Percentiles rank a stretch among this genome's conserved stretches.
phyloP scores from a whole-genome alignment of 37 sponge, comb jelly and placozoan species.

The Ianthella basta region DNA sequence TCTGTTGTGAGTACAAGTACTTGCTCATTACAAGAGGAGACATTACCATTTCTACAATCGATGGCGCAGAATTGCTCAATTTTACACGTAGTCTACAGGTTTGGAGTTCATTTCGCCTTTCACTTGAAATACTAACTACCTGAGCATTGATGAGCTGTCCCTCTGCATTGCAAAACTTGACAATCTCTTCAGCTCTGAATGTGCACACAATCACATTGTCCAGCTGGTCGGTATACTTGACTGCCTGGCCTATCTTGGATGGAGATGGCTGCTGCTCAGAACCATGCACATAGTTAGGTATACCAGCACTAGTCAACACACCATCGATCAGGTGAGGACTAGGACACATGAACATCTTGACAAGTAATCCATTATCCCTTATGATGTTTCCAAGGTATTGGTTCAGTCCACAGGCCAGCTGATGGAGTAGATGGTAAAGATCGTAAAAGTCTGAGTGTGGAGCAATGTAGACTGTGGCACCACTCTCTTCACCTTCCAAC shows the following conservation, averaged over 20 bases:
- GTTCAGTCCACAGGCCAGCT: neutral
- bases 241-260: neutral
- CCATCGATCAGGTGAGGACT: neutral
- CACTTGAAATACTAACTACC: neutral
- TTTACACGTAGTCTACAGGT: neutral
- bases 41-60: neutral
- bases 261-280: neutral
- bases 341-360: neutral
- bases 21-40: neutral
- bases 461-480: neutral
- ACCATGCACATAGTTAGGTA: conserved; percentile 4
- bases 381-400: neutral
- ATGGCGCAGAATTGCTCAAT: neutral
- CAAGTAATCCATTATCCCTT: neutral
- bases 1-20: neutral
- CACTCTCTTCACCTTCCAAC: neutral
- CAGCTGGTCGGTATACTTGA: neutral
- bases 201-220: conserved; percentile 1
- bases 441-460: neutral
- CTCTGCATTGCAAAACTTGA: neutral
- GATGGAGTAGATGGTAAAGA: neutral
- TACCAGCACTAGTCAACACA: neutral
- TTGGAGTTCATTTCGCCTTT: neutral
- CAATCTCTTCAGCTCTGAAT: conserved; percentile 2
- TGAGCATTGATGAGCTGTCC: conserved; percentile 8